Percentiles rank a stretch among this genome's conserved stretches.
These are phyloP conservation scores for Orbicella faveolata DNA, from an alignment of 64 coral and sea anemone species.

Conservation along the genomic window DNA sequence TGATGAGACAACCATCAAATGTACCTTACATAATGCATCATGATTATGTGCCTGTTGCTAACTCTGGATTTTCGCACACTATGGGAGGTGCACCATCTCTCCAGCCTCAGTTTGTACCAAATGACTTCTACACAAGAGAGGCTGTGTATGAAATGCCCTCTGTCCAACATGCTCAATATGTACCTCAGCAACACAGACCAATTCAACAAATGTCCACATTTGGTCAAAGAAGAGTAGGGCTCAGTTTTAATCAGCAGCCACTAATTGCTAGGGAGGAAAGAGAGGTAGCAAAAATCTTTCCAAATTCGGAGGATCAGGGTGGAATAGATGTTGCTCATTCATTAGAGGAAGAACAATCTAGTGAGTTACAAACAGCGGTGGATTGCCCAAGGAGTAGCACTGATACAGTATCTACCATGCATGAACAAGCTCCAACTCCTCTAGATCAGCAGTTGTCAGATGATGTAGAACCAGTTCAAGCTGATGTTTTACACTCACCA, in stretches of 20 bases:
- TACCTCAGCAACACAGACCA: conserved; percentile 18
- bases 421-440: conserved; percentile 28
- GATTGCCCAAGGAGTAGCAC: background rate
- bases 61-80: background rate
- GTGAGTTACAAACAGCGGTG: background rate
- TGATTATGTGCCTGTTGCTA: conserved; percentile 22
- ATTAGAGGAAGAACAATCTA: conserved; percentile 3
- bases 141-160: conserved; percentile 1
- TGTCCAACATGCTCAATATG: conserved; percentile 12
- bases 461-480: background rate
- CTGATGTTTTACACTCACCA: background rate
- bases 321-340: background rate
- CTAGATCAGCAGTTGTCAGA: background rate
- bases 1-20: conserved; percentile 34
- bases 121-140: background rate
- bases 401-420: background rate
- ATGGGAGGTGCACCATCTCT: background rate
- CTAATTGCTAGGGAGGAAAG: background rate
- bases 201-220: conserved; percentile 5
- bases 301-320: conserved; percentile 22
- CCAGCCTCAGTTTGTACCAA: background rate
- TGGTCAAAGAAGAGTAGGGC: conserved; percentile 8
- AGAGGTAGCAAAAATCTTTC: conserved; percentile 6
- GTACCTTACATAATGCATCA: conserved; percentile 24
- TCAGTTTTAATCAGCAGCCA: conserved; percentile 11